A percentile compares a stretch with the other conserved stretches of the same genome.
Evolutionary conservation across 2,113 vertebrate genomes (phyloP).

Genomic region (Sclerurus mexicanus): DNA sequence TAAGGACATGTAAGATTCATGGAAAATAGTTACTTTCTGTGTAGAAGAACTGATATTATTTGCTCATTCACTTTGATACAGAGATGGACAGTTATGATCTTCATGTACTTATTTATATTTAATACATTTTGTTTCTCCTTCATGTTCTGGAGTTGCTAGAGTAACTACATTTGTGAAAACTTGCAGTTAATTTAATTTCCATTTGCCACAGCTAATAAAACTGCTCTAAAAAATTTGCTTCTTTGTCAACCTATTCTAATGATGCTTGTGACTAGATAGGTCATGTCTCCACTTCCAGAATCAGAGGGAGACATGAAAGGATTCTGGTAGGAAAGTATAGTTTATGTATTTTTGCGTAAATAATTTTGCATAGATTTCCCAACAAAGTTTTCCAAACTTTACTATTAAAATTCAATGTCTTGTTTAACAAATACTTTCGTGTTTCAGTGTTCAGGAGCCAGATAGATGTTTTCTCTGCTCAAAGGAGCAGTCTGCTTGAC

Average conservation of each 20-base stretch:
- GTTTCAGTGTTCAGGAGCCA: slow-evolving; percentile 7
- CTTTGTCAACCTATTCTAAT: slow-evolving; percentile 25
- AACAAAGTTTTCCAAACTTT: slow-evolving; percentile 40
- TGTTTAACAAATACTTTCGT: slow-evolving; percentile 55
- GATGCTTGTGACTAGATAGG: slow-evolving; percentile 8
- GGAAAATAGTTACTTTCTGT: neutral
- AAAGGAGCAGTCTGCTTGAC: slow-evolving; percentile 4
- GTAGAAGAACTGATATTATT: neutral
- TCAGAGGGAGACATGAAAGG: neutral
- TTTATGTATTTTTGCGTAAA: neutral
- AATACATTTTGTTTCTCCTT: slow-evolving; percentile 53
- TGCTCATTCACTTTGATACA: neutral
- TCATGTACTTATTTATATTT: slow-evolving; percentile 22
- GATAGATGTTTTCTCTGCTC: slow-evolving; percentile 21
- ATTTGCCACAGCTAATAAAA: slow-evolving; percentile 45
- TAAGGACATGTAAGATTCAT: neutral
- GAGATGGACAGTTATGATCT: neutral
- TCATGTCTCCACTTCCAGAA: slow-evolving; percentile 6
- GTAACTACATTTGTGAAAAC: slow-evolving; percentile 35
- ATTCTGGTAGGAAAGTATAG: neutral
- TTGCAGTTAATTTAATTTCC: slow-evolving; percentile 15
- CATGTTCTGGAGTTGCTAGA: slow-evolving; percentile 32
- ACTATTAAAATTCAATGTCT: slow-evolving; percentile 43
- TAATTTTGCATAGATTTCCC: slow-evolving; percentile 17
- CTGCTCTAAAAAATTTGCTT: slow-evolving; percentile 13